Evolutionary conservation across 1,140 invertebrate species (phyloP).

Genomic region (Pectinophora gossypiella): DNA sequence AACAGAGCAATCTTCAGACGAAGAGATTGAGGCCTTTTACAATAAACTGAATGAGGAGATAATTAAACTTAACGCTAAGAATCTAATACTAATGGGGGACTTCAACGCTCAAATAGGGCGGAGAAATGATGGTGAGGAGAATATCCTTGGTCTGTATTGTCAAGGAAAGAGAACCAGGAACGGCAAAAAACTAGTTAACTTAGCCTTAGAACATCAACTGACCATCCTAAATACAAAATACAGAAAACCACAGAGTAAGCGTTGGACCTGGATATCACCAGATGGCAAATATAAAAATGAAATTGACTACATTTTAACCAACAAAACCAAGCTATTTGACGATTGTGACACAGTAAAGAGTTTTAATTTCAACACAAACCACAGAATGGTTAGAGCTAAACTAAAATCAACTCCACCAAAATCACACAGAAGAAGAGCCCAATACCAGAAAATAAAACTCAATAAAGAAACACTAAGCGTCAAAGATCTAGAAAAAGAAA

Average conservation of each 20-base stretch:
- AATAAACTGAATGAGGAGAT: background rate
- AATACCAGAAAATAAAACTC: no score
- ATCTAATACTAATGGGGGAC: background rate
- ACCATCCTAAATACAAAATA: background rate
- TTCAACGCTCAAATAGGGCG: background rate
- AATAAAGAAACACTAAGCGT: no score
- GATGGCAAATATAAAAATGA: background rate
- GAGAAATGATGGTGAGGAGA: background rate
- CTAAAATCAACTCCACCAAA: no score
- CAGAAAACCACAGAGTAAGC: constrained; percentile 2
- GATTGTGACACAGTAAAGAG: no score
- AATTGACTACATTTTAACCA: constrained; percentile 2
- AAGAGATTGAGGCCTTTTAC: background rate
- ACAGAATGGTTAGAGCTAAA: no score
- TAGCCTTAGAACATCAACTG: background rate
- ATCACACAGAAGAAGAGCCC: no score
- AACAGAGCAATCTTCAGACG: background rate
- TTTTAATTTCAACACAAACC: no score
- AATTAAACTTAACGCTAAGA: background rate
- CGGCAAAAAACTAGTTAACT: background rate
- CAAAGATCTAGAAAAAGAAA: no score
- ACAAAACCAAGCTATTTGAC: background rate
- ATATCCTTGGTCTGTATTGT: background rate
- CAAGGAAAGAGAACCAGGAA: background rate
- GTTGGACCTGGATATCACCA: constrained; percentile 6